Percentiles rank a stretch among this genome's conserved stretches.
Conservation (phyloP, 2,113 vertebrate genomes). For the rat (Rattus norvegicus) region DNA sequence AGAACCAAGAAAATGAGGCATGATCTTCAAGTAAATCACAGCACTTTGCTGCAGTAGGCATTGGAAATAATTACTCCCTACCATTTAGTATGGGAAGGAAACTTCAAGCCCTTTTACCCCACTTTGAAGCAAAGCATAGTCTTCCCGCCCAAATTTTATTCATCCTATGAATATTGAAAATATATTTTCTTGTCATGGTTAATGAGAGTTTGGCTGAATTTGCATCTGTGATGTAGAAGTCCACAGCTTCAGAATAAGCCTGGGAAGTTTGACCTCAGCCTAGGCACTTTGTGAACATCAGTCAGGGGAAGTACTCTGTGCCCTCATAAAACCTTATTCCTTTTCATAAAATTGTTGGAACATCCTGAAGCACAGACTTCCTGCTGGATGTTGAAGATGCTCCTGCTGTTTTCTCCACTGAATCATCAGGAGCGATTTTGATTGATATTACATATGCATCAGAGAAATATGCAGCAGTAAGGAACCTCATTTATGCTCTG, state of each 20-base stretch:
- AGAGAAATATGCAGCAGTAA: slow-evolving; percentile 13
- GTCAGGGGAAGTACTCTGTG: background rate
- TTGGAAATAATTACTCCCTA: background rate
- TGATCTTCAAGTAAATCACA: fast-evolving
- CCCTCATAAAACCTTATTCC: slow-evolving; percentile 9
- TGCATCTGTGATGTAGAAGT: background rate
- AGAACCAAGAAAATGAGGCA: background rate
- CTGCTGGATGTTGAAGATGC: slow-evolving; percentile 52
- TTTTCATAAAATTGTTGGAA: background rate
- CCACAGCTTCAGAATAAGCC: background rate
- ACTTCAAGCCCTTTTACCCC: background rate
- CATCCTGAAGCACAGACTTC: slow-evolving; percentile 11
- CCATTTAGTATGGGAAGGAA: background rate
- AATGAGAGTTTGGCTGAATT: background rate
- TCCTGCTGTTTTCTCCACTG: slow-evolving; percentile 66
- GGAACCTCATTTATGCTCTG: slow-evolving; percentile 41
- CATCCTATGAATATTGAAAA: background rate
- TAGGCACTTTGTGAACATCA: background rate
- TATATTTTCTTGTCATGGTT: background rate
- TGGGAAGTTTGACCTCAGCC: background rate
- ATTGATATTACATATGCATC: slow-evolving; percentile 73
- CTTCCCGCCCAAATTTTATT: background rate
- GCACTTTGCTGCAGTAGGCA: background rate
- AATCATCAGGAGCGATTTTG: slow-evolving; percentile 69
- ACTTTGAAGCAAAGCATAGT: background rate